phyloP scores from a whole-genome alignment of 2,888 invertebrate species.

The Pachydiplax longipennis region DNA sequence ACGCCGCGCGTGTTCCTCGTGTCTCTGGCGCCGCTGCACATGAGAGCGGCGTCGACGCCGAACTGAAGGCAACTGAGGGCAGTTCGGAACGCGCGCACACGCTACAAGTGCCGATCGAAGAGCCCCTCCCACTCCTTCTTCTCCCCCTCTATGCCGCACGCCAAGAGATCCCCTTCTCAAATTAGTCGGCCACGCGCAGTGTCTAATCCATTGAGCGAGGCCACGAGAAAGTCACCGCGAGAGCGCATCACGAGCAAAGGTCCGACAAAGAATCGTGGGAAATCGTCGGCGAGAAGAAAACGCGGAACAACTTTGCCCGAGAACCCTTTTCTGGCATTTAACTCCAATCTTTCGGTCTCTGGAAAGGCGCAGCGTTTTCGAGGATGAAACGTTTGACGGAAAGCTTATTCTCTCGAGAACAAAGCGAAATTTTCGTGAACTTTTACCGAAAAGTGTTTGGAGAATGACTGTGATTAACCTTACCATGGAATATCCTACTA shows the following conservation, averaged over 20 bases:
- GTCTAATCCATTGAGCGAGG: background rate
- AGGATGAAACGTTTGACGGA: no score
- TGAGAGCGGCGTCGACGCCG: background rate
- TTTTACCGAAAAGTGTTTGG: no score
- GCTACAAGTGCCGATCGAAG: conserved; percentile 43
- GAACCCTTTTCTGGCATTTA: background rate
- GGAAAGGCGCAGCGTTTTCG: no score
- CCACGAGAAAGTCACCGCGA: background rate
- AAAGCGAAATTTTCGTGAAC: no score
- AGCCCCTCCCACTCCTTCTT: background rate
- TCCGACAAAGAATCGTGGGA: no score
- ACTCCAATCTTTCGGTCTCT: no score
- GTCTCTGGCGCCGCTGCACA: background rate
- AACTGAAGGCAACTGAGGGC: background rate
- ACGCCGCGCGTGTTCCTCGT: background rate
- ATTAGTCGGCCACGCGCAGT: background rate
- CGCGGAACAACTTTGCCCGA: background rate
- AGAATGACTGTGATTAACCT: no score
- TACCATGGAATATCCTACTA: no score
- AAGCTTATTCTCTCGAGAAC: no score
- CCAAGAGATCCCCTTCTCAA: background rate
- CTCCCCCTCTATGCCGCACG: background rate
- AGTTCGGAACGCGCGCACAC: conserved; percentile 40
- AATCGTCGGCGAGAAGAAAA: background rate
- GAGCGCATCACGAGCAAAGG: background rate